These are phyloP conservation scores for Apotomis capreana DNA, from an alignment of 2,888 invertebrate genomes.

Conservation along the genomic window DNA sequence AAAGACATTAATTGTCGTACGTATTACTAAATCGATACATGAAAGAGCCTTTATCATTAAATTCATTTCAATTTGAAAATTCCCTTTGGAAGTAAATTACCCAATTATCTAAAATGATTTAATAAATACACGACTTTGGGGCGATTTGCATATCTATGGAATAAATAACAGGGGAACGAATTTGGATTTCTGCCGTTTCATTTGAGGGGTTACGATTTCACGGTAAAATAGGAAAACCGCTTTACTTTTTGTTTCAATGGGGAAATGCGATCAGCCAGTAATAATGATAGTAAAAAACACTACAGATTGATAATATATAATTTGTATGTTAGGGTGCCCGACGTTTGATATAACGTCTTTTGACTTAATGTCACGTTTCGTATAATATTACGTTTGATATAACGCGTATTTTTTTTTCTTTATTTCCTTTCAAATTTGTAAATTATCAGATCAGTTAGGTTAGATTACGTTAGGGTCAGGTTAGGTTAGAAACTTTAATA, in stretches of 20 bases:
- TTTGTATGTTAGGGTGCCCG: too few species aligned
- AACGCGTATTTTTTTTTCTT: too few species aligned
- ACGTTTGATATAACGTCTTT: too few species aligned
- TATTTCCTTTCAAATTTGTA: too few species aligned
- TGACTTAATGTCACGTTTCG: too few species aligned
- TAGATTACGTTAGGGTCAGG: too few species aligned
- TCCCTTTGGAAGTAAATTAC: slow-evolving; percentile 32
- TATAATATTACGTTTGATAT: too few species aligned
- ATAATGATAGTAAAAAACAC: not conserved
- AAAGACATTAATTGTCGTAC: slow-evolving; percentile 8
- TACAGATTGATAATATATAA: too few species aligned
- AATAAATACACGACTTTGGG: slow-evolving; percentile 30
- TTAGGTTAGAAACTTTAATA: too few species aligned
- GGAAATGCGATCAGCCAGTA: not conserved
- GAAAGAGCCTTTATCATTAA: slow-evolving; percentile 27
- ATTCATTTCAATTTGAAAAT: slow-evolving; percentile 29
- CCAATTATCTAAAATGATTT: slow-evolving; percentile 35
- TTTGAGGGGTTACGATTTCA: slow-evolving; percentile 21
- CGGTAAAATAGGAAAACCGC: not conserved
- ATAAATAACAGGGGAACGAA: slow-evolving; percentile 32
- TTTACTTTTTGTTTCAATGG: not conserved
- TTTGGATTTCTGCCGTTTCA: slow-evolving; percentile 10
- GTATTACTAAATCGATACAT: slow-evolving; percentile 11
- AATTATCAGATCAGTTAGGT: too few species aligned
- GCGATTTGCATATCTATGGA: slow-evolving; percentile 35